phyloP scores from a whole-genome alignment of 2,888 invertebrate genomes.

The Antitype chi region DNA sequence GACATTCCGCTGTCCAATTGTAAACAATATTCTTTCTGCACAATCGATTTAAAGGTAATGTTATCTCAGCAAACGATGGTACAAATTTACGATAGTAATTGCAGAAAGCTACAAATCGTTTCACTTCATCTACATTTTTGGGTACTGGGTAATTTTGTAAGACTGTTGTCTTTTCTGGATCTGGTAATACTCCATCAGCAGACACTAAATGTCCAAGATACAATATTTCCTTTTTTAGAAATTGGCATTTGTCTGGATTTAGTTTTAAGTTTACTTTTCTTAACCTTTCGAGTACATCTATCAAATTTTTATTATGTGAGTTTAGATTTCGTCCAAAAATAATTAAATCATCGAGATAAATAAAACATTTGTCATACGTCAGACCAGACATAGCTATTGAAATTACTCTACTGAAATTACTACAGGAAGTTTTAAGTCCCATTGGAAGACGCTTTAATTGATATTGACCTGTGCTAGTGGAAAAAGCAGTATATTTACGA shows the following conservation, averaged over 20 bases:
- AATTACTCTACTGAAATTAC: background rate
- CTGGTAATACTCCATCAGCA: background rate
- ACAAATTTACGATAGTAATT: too few species aligned
- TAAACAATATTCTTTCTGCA: too few species aligned
- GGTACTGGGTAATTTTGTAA: too few species aligned
- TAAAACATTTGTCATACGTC: background rate
- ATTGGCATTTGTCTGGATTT: background rate
- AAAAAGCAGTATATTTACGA: slow-evolving; percentile 8
- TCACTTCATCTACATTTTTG: too few species aligned
- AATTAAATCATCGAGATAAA: background rate
- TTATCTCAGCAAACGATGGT: too few species aligned
- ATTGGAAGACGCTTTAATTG: background rate
- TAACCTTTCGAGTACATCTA: background rate
- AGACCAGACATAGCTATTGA: too few species aligned
- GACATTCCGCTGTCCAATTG: too few species aligned
- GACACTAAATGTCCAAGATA: background rate
- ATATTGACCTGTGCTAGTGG: slow-evolving; percentile 3
- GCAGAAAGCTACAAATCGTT: too few species aligned
- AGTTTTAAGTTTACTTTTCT: background rate
- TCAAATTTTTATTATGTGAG: background rate
- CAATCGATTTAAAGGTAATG: too few species aligned
- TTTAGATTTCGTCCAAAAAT: background rate
- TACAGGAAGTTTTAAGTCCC: background rate
- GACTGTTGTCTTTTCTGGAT: too few species aligned
- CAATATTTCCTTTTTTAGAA: background rate